Percentiles rank a stretch among this genome's conserved stretches.
phyloP scores from a whole-genome alignment of 2,797 vertebrate genomes.

The Austrolebias charrua region DNA sequence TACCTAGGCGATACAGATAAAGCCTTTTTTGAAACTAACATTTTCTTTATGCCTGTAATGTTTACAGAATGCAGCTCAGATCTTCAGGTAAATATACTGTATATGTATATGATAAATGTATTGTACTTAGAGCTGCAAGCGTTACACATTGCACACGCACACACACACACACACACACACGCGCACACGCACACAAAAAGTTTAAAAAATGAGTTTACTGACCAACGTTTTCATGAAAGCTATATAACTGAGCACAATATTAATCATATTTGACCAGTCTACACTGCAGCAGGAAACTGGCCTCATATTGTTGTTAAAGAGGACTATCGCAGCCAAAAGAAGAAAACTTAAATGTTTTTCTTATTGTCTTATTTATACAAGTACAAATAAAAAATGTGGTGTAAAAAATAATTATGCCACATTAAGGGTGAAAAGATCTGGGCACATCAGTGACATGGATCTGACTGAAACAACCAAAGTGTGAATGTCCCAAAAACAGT shows the following conservation, averaged over 20 bases:
- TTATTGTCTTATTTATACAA: neutral
- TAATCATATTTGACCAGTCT: neutral
- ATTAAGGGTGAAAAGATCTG: neutral
- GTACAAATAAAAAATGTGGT: neutral
- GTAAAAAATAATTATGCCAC: neutral
- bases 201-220: neutral
- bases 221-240: neutral
- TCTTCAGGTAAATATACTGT: too few relatives aligned
- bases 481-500: too few relatives aligned
- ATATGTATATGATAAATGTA: neutral
- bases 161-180: too few relatives aligned
- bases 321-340: neutral
- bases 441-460: neutral
- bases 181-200: too few relatives aligned
- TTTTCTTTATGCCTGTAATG: too few relatives aligned
- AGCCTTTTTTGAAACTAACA: too few relatives aligned
- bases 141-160: neutral
- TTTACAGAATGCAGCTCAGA: too few relatives aligned
- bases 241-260: too few relatives aligned
- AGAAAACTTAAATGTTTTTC: neutral
- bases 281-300: neutral
- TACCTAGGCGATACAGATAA: too few relatives aligned
- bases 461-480: neutral
- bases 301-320: too few relatives aligned
- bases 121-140: neutral